These are phyloP conservation scores for Thermophis baileyi DNA, from an alignment of 2,113 vertebrate species.

Conservation along the genomic window DNA sequence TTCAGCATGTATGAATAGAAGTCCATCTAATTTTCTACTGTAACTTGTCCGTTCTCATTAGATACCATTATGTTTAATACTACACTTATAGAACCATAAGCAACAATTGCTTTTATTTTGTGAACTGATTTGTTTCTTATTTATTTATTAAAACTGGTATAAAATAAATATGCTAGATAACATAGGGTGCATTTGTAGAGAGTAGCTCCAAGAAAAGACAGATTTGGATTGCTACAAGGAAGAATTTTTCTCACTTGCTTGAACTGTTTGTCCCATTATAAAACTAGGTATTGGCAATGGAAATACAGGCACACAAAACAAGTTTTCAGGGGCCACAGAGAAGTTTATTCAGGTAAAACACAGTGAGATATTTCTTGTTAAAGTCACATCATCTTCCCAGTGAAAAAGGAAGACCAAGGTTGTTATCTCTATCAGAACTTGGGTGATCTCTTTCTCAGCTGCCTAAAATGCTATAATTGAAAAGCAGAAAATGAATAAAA, in stretches of 20 bases:
- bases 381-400: not conserved
- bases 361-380: not conserved
- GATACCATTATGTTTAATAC: not conserved
- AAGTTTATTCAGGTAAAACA: not conserved
- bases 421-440: not conserved
- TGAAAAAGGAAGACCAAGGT: not conserved
- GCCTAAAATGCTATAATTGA: too few species aligned
- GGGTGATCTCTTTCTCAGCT: not conserved
- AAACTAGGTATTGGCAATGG: not conserved
- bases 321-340: not conserved
- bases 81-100: not conserved
- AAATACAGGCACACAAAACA: not conserved
- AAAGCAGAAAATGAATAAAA: not conserved
- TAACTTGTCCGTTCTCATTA: not conserved
- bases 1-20: conserved; percentile 35
- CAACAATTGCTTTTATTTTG: not conserved
- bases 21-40: not conserved
- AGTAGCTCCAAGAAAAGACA: not conserved
- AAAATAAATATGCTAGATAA: not conserved
- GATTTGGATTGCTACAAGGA: not conserved
- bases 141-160: not conserved
- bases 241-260: not conserved
- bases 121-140: not conserved
- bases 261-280: not conserved
- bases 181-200: not conserved